Base-by-base conservation (phyloP, 2,888 invertebrate genomes). In the Tenthredo distinguenda region DNA sequence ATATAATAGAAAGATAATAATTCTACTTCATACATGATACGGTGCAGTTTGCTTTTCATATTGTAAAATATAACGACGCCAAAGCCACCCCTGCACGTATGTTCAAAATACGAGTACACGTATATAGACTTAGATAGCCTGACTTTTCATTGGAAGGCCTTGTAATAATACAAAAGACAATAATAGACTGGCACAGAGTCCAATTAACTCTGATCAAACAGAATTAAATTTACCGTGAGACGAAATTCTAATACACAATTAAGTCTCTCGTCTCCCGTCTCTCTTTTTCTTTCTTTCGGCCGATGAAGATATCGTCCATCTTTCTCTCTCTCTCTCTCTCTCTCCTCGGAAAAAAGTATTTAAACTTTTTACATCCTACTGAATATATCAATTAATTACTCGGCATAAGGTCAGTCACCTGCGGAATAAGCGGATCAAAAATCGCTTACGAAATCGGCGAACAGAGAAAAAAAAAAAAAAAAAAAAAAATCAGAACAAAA, bases 181-280 rank as follows among this genome's bases (percentile, higher is more conserved):
- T 68, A 34, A 68, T 68, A 68, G 68, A 68, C 68, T 34, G 12
- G 26, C 26, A 34, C 68, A 68, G 31, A 68, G 68, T 68, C 34
- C 68, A 68, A 68, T 68, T 68, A 68, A 31, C 34, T 6, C 26
- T 68, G 68, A 68, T 68, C 68, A 68, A 68, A 68, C 68, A 34
- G 34, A 68, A 68, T 68, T 15, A 12, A 34, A 55, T n/a, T 55
- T 55, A 26, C 3, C 34, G 34, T 26, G 34, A 68, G 0, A 18
- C 68, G 68, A 68, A 68, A 68, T 68, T 68, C 26, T 26, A 68
- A 26, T 68, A 68, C 4, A 68, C 68, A 68, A 68, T 34, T 31
- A 68, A 34, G 68, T 68, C 34, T 62, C 58, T 9, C 58, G 58
- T 58, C 34, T 62, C 58, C 2, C 58, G 58, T 58, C 1, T 50